Base-by-base conservation (phyloP, 2,797 vertebrate genomes). In the Epinephelus coioides region DNA sequence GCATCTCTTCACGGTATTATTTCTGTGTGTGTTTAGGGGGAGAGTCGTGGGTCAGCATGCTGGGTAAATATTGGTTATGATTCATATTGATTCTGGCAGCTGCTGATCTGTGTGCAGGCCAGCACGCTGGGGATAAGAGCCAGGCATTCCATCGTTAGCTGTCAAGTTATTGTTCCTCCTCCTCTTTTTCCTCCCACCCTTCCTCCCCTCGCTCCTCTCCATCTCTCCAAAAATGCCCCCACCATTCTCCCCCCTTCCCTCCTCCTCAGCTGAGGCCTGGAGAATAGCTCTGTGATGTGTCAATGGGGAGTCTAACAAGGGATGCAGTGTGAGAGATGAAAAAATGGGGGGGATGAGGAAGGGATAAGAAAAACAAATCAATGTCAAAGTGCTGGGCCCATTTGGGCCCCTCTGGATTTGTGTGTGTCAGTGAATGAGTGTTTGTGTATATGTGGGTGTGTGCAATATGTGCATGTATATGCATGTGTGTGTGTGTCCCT, bases 21-120 rank as follows among this genome's bases (percentile, higher is more conserved):
- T 70, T 79, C 59, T 73, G 14, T 83, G 84, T 84, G 79, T 85
- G 86, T 82, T 87, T 76, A 78, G 85, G 83, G 87, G 89, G 85
- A 89, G 72, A 88, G 87, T 86, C 51, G 53, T 70, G 87, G 94
- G 92, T 94, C 93, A 93, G 88, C 88, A 79, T 88, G 88, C 90
- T 91, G 90, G 86, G 91, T 92, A 94, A 94, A 95, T 93, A 94
- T 94, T 92, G 91, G 90, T 94, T 93, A 91, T 94, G 94, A 94
- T 92, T 92, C 91, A 89, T 93, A 95, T 94, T 93, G 93, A 94
- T 91, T 93, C 79, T 94, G 94, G 92, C 94, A 94, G 93, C 91
- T 91, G 91, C 92, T 92, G 91, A 91, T 93, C 89, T 87, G 86
- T 91, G 92, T 82, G 81, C 86, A 86, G 92, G 88, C 90, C 89